These are phyloP conservation scores for Scartelaos histophorus DNA, from an alignment of 2,113 vertebrate species.

Conservation along the genomic window DNA sequence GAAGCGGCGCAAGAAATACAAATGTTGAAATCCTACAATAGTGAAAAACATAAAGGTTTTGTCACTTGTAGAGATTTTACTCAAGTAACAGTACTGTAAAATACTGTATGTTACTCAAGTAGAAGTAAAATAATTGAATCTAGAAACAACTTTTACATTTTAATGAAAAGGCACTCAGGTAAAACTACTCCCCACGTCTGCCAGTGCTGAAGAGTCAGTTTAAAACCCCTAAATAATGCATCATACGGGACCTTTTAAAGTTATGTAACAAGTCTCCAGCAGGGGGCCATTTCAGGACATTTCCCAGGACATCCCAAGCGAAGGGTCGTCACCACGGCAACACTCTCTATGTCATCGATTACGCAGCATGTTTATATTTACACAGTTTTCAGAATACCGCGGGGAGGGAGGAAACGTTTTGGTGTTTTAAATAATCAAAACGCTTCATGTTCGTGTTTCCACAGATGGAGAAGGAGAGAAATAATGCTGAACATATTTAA, in stretches of 20 bases:
- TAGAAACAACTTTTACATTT: too few relatives aligned
- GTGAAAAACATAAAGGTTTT: too few relatives aligned
- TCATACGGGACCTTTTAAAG: slow-evolving; percentile 4
- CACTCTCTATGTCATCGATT: slow-evolving; percentile 30
- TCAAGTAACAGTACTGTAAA: too few relatives aligned
- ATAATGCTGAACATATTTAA: slow-evolving; percentile 11
- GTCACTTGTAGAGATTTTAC: too few relatives aligned
- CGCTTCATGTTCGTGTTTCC: slow-evolving; percentile 46
- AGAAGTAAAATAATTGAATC: too few relatives aligned
- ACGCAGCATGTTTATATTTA: slow-evolving; percentile 4
- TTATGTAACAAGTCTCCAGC: slow-evolving; percentile 16
- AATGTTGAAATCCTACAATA: too few relatives aligned
- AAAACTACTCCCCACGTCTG: too few relatives aligned
- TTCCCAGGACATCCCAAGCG: slow-evolving; percentile 65
- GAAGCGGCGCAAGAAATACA: too few relatives aligned
- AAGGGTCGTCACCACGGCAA: slow-evolving; percentile 52
- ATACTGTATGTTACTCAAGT: too few relatives aligned
- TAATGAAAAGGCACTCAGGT: too few relatives aligned
- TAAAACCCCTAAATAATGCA: background rate
- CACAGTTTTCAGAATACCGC: slow-evolving; percentile 23
- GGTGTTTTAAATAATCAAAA: slow-evolving; percentile 51
- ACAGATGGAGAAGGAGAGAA: slow-evolving; percentile 13
- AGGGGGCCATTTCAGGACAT: slow-evolving; percentile 24
- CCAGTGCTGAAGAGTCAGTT: too few relatives aligned
- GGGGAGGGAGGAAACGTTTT: slow-evolving; percentile 40